A percentile compares a stretch with the other conserved stretches of the same genome.
phyloP scores from a whole-genome alignment of 2,797 vertebrate genomes.

The Chrosomus eos region DNA sequence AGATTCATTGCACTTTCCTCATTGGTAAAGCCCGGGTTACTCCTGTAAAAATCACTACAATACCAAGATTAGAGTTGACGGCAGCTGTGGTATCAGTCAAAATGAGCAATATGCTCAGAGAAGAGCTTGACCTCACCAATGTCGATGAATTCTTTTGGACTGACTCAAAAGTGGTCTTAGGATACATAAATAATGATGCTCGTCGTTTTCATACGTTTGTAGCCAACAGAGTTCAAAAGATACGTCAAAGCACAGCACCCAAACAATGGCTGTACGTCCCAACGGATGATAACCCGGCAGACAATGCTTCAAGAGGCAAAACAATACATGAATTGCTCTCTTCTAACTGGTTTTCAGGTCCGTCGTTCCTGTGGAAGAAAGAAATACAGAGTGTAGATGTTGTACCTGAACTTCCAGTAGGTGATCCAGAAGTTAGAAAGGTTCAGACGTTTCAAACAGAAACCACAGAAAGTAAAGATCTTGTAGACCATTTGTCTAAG shows the following conservation, averaged over 20 bases:
- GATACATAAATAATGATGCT: constrained; percentile 35
- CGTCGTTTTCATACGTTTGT: no score
- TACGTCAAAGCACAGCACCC: background rate
- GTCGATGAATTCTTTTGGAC: constrained; percentile 11
- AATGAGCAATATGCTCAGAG: constrained; percentile 30
- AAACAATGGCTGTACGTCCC: background rate
- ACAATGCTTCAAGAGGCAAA: constrained; percentile 33
- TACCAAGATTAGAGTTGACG: constrained; percentile 34
- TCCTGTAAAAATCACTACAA: constrained; percentile 17
- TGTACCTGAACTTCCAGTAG: no score
- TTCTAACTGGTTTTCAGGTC: no score
- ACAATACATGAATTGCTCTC: background rate
- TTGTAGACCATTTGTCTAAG: no score
- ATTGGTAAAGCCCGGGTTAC: constrained; percentile 21
- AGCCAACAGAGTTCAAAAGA: background rate
- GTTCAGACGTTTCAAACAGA: no score
- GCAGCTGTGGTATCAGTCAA: constrained; percentile 26
- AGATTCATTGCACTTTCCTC: constrained; percentile 19
- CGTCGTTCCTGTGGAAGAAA: no score
- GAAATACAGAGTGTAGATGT: fast-evolving
- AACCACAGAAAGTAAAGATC: no score
- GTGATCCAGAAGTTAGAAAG: no score
- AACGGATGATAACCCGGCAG: constrained; percentile 5
- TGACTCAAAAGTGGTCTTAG: constrained; percentile 28
- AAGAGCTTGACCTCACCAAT: constrained; percentile 4